phyloP scores from a whole-genome alignment of 2,797 vertebrate genomes.

The Distichodus sexfasciatus region DNA sequence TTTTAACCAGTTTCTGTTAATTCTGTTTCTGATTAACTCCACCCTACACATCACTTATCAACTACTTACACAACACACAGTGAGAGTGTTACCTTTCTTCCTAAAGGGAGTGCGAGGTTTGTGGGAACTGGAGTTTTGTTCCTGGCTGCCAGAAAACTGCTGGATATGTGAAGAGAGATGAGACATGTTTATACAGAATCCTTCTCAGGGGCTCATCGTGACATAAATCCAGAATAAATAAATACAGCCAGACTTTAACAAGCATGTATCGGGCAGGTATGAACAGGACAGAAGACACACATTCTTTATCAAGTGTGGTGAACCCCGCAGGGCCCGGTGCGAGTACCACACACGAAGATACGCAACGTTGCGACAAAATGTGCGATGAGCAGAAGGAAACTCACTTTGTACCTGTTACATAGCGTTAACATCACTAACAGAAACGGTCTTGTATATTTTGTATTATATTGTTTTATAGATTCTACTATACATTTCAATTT shows the following conservation, averaged over 20 bases:
- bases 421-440: too few species aligned
- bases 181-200: conserved; percentile 25
- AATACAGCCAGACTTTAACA: not conserved
- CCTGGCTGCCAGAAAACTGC: conserved; percentile 41
- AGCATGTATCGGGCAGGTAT: not conserved
- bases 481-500: too few species aligned
- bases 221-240: not conserved
- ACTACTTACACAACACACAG: too few species aligned
- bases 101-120: conserved; percentile 29
- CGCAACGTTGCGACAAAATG: too few species aligned
- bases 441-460: too few species aligned
- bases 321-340: not conserved
- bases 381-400: too few species aligned
- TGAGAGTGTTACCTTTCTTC: conserved; percentile 42
- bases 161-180: conserved; percentile 28
- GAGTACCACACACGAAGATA: too few species aligned
- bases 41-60: too few species aligned
- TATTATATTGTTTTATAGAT: too few species aligned
- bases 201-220: not conserved
- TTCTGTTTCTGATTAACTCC: too few species aligned
- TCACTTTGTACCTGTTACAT: too few species aligned
- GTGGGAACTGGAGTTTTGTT: conserved; percentile 25
- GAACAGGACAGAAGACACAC: not conserved
- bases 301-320: not conserved
- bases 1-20: too few species aligned